Evolutionary conservation across 53 echinoderm and acorn worm species (phyloP).

Genomic region (Astropecten irregularis): DNA sequence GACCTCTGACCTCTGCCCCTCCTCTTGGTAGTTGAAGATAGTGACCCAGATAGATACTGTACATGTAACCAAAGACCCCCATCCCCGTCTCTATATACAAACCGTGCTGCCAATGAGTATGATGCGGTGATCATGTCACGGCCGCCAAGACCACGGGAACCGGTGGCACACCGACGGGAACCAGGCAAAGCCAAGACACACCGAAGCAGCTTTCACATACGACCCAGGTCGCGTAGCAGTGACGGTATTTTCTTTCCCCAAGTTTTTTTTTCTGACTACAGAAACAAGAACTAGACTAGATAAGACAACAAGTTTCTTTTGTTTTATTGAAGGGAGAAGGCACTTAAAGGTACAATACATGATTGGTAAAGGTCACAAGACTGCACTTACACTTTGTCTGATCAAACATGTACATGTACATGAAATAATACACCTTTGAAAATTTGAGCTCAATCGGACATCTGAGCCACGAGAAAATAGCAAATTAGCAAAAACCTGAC

Average conservation of each 20-base stretch:
- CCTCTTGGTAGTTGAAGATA: background rate
- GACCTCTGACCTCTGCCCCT: constrained; percentile 28
- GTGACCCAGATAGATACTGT: constrained; percentile 8
- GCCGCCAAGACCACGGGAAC: constrained; percentile 31
- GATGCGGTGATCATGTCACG: constrained; percentile 1
- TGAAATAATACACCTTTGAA: no score
- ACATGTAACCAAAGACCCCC: constrained; percentile 9
- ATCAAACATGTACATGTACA: background rate
- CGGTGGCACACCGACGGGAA: constrained; percentile 12
- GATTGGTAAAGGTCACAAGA: no score
- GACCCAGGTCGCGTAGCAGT: constrained; percentile 68
- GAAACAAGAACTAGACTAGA: no score
- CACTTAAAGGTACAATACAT: no score
- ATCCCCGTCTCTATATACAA: background rate
- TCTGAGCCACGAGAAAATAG: no score
- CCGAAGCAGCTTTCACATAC: constrained; percentile 55
- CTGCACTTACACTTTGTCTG: no score
- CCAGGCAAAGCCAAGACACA: constrained; percentile 34
- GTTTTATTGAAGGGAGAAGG: no score
- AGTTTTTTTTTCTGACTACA: no score
- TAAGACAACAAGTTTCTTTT: no score
- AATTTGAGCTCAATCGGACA: no score
- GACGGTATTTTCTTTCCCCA: constrained; percentile 56
- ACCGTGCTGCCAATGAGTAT: constrained; percentile 10
- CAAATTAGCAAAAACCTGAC: no score